phyloP scores from a whole-genome alignment of 1,140 invertebrate species.

The Lordiphosa mommai region DNA sequence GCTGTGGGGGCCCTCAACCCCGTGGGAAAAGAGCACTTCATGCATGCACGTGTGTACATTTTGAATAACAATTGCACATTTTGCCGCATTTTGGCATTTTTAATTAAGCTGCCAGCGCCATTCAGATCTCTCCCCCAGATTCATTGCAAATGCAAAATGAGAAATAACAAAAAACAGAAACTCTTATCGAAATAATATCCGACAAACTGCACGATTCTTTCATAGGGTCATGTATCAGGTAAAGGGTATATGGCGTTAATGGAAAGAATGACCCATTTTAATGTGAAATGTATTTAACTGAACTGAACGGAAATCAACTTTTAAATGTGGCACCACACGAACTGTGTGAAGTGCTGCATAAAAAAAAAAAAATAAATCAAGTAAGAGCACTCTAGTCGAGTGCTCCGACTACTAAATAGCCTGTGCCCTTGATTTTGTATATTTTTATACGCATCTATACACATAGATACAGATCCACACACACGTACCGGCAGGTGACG shows the following conservation, averaged over 20 bases:
- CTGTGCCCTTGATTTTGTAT: no score
- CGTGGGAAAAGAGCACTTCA: slow-evolving; percentile 8
- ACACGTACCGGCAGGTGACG: no score
- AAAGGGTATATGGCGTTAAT: slow-evolving; percentile 9
- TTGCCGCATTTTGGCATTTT: slow-evolving; percentile 45
- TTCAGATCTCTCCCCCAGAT: slow-evolving; percentile 35
- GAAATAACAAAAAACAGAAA: neutral
- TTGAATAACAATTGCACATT: slow-evolving; percentile 43
- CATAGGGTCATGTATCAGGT: neutral
- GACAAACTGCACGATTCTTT: slow-evolving; percentile 39
- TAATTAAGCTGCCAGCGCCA: slow-evolving; percentile 54
- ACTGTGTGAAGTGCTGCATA: no score
- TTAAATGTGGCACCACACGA: no score
- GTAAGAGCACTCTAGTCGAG: no score
- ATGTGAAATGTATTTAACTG: no score
- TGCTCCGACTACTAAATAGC: no score
- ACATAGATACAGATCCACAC: no score
- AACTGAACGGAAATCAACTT: no score
- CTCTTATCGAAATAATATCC: slow-evolving; percentile 55
- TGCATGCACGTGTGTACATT: neutral
- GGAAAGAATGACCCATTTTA: neutral
- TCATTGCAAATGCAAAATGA: slow-evolving; percentile 21
- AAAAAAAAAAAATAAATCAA: no score
- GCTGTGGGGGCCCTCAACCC: neutral
- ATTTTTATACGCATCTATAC: no score